A percentile compares a stretch with the other conserved stretches of the same genome.
These are phyloP conservation scores for Timema cristinae DNA, from an alignment of 2,888 invertebrate species.

Conservation along the genomic window DNA sequence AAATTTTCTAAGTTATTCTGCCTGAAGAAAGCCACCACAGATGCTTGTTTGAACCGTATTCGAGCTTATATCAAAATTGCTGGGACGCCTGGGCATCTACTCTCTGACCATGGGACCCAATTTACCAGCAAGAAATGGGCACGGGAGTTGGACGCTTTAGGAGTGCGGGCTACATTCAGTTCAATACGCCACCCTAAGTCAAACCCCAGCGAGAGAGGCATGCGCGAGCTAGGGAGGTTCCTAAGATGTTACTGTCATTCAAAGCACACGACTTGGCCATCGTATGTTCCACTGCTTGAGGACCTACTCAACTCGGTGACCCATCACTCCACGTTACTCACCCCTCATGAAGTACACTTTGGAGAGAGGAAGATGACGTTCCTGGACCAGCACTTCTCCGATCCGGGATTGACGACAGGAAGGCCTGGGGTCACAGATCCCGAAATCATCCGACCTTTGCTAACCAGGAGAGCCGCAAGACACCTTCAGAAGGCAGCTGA, in stretches of 20 bases:
- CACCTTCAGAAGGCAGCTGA: too few species aligned
- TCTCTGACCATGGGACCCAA: not conserved
- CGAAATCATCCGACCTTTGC: too few species aligned
- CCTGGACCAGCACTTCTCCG: too few species aligned
- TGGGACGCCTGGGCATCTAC: not conserved
- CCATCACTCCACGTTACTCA: not conserved
- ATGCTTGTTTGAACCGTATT: not conserved
- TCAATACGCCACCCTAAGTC: not conserved
- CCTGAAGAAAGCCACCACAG: not conserved
- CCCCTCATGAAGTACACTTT: not conserved
- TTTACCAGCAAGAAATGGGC: not conserved
- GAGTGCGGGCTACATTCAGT: not conserved
- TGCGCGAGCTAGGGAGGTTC: not conserved
- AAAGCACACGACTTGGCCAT: not conserved
- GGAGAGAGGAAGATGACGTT: too few species aligned
- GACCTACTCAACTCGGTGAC: not conserved
- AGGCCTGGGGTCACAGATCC: too few species aligned
- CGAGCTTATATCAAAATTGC: not conserved
- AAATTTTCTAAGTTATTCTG: not conserved
- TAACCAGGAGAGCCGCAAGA: too few species aligned
- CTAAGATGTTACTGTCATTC: not conserved
- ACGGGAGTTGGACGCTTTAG: not conserved
- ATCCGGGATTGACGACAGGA: too few species aligned
- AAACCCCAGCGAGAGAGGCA: not conserved
- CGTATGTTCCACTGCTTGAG: not conserved